A percentile compares a stretch with the other conserved stretches of the same genome.
These are phyloP conservation scores for Andrena praecox DNA, from an alignment of 2,888 invertebrate species.

Conservation along the genomic window DNA sequence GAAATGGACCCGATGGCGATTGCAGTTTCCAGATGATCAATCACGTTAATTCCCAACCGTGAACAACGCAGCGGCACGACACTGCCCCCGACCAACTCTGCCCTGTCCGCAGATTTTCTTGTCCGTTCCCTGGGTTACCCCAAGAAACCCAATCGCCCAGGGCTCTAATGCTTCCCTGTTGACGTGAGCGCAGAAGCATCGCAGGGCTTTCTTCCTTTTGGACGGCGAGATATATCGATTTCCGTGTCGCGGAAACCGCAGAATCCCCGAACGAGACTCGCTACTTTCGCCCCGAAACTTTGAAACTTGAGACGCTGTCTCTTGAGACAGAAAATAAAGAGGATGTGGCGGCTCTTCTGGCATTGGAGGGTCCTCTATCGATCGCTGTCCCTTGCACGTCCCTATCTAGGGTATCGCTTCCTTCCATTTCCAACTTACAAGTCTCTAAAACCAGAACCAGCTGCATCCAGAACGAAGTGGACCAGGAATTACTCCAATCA, in stretches of 20 bases:
- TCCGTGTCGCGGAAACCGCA: slow-evolving; percentile 60
- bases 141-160: slow-evolving; percentile 52
- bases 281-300: slow-evolving; percentile 48
- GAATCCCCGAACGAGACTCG: slow-evolving; percentile 50
- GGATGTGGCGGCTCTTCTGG: slow-evolving; percentile 13
- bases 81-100: slow-evolving; percentile 13
- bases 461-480: too few species aligned
- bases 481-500: too few species aligned
- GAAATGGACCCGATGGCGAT: too few species aligned
- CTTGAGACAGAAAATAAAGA: slow-evolving; percentile 15
- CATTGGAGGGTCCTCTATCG: slow-evolving; percentile 2
- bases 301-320: slow-evolving; percentile 47
- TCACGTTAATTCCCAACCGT: not conserved
- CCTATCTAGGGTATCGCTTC: not conserved
- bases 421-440: not conserved
- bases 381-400: not conserved
- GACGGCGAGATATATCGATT: slow-evolving; percentile 52
- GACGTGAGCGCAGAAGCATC: slow-evolving; percentile 28
- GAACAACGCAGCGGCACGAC: not conserved
- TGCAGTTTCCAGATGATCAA: too few species aligned
- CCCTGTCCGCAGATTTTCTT: slow-evolving; percentile 7
- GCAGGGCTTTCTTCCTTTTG: slow-evolving; percentile 54
- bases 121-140: slow-evolving; percentile 11
- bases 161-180: slow-evolving; percentile 47
- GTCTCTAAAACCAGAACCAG: too few species aligned